These are phyloP conservation scores for Phrynosoma blainvillii DNA, from an alignment of 2,113 vertebrate genomes.

Conservation along the genomic window DNA sequence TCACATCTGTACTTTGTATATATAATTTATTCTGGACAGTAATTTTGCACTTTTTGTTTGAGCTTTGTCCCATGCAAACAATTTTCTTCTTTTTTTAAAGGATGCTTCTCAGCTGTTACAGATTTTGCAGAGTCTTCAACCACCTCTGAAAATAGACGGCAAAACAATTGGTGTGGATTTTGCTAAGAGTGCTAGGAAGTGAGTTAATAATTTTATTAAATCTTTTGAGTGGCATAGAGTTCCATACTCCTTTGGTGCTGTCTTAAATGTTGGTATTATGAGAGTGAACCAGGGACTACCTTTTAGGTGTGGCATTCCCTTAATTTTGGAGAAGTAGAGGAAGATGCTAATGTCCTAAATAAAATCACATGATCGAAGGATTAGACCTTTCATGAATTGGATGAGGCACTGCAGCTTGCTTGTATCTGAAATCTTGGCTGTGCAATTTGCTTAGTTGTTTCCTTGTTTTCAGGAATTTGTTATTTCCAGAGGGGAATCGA, in stretches of 20 bases:
- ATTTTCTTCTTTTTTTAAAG: slow-evolving; percentile 71
- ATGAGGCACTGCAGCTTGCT: too few species aligned
- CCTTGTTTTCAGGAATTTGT: slow-evolving; percentile 85
- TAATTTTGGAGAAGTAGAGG: background rate
- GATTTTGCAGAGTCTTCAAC: slow-evolving; percentile 94
- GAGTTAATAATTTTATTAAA: slow-evolving; percentile 61
- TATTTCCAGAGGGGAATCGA: slow-evolving; percentile 94
- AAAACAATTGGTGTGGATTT: slow-evolving; percentile 99
- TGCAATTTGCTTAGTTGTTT: background rate
- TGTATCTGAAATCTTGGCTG: background rate
- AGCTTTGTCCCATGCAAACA: background rate
- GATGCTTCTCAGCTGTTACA: slow-evolving; percentile 97
- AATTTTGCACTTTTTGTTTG: background rate
- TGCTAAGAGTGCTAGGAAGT: slow-evolving; percentile 99
- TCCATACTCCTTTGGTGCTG: background rate
- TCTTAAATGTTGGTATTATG: background rate
- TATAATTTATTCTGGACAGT: slow-evolving; percentile 1
- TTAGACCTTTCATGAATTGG: too few species aligned
- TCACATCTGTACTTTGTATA: background rate
- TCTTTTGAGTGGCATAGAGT: background rate
- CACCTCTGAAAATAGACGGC: slow-evolving; percentile 94
- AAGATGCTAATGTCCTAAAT: background rate
- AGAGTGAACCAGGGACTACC: background rate
- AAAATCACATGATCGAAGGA: too few species aligned
- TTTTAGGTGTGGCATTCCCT: background rate